These are phyloP conservation scores for Theocolax elegans DNA, from an alignment of 1,140 invertebrate genomes.

Conservation along the genomic window DNA sequence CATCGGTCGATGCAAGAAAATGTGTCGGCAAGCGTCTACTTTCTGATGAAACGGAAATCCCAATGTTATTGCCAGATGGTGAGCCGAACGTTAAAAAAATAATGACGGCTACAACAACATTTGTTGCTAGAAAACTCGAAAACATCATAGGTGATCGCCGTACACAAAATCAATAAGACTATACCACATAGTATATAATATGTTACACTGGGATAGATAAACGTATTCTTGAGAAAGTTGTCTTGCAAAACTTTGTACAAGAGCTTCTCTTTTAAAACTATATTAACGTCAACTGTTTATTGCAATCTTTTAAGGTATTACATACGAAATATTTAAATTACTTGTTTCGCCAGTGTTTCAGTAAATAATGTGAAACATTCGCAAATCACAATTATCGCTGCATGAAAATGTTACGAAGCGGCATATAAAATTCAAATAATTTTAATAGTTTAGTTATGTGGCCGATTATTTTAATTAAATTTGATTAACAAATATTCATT, in stretches of 20 bases:
- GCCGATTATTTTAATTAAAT: too few species aligned
- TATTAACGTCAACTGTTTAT: background rate
- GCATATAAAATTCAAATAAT: background rate
- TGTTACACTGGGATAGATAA: too few species aligned
- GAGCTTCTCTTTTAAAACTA: background rate
- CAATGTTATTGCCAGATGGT: conserved; percentile 49
- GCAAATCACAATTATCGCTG: too few species aligned
- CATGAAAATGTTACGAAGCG: too few species aligned
- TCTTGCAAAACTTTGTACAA: background rate
- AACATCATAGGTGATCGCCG: conserved; percentile 70
- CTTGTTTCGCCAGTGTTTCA: background rate
- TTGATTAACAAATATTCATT: too few species aligned
- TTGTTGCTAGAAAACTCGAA: conserved; percentile 69
- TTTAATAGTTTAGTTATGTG: too few species aligned
- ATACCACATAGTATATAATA: too few species aligned
- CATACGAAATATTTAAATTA: background rate
- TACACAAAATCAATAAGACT: conserved; percentile 59
- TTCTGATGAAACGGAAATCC: conserved; percentile 65
- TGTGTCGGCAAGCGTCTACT: conserved; percentile 70
- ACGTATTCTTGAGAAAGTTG: background rate
- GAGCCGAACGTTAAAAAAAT: conserved; percentile 59
- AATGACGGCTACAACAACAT: conserved; percentile 55
- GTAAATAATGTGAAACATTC: background rate
- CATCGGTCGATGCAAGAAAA: conserved; percentile 61
- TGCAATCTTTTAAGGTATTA: background rate